Evolutionary conservation across 2,797 vertebrate genomes (phyloP).

Genomic region (Acridotheres tristis): DNA sequence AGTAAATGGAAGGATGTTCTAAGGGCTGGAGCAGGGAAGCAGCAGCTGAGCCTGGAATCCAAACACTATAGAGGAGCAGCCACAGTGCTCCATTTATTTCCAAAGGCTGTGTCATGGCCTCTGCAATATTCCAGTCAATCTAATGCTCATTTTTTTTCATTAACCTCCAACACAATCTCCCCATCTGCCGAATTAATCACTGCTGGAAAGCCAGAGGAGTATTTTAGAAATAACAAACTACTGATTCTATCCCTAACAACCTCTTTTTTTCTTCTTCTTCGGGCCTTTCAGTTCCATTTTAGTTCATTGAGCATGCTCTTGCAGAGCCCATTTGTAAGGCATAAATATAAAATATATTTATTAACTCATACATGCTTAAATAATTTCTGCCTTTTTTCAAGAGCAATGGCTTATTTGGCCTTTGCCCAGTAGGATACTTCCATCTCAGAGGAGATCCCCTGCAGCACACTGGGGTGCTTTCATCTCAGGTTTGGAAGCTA

Average conservation of each 20-base stretch:
- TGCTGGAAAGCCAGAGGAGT: neutral
- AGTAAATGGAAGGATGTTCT: neutral
- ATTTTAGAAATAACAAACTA: slow-evolving; percentile 10
- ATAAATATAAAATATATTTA: neutral
- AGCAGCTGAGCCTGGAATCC: neutral
- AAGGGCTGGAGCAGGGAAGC: neutral
- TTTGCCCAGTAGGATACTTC: neutral
- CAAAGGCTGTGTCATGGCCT: neutral
- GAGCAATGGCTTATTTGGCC: neutral
- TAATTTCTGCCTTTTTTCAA: neutral
- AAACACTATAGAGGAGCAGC: accelerated
- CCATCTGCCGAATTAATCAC: slow-evolving; percentile 37
- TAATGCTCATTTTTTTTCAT: neutral
- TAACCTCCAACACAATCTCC: neutral
- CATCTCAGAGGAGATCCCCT: neutral
- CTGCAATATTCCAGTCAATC: neutral
- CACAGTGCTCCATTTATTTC: neutral
- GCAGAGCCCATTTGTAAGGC: neutral
- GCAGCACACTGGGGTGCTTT: neutral
- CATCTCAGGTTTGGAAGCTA: neutral
- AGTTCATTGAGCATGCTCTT: neutral
- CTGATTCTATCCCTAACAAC: neutral
- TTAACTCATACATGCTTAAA: accelerated
- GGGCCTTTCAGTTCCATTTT: neutral
- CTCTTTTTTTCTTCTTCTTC: neutral